phyloP scores from a whole-genome alignment of 2,797 vertebrate species.

The Acrocephalus scirpaceus region DNA sequence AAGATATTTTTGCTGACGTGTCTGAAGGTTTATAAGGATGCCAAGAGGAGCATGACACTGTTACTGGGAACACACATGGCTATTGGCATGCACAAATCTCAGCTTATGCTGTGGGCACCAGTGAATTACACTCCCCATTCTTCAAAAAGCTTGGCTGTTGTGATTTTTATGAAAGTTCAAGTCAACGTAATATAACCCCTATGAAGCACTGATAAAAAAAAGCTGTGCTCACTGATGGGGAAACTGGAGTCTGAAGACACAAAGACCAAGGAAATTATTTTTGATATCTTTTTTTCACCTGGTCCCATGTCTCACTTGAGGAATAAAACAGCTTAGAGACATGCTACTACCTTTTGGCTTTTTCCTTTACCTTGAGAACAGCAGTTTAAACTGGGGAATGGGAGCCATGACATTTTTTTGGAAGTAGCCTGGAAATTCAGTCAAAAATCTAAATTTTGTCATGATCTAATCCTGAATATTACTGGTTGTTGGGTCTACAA shows the following conservation, averaged over 20 bases:
- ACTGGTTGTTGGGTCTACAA: neutral
- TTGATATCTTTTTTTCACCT: neutral
- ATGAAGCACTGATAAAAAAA: neutral
- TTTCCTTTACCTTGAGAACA: neutral
- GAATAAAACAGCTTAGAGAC: neutral
- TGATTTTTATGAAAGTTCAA: neutral
- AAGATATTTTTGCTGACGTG: neutral
- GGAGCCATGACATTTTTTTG: neutral
- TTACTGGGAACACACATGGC: neutral
- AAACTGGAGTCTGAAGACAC: neutral
- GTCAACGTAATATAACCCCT: neutral
- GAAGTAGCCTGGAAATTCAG: neutral
- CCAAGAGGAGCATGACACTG: neutral
- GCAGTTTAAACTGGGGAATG: neutral
- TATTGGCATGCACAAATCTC: neutral
- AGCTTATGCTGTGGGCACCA: neutral
- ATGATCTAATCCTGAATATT: neutral
- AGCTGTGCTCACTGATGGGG: neutral
- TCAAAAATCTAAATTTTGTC: neutral
- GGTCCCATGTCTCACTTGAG: neutral
- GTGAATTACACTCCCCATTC: neutral
- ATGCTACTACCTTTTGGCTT: neutral
- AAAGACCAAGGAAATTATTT: neutral
- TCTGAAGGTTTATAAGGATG: neutral
- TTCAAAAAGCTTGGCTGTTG: neutral